Base-by-base conservation (phyloP, 1,140 invertebrate species). In the Trypoxylus dichotomus region DNA sequence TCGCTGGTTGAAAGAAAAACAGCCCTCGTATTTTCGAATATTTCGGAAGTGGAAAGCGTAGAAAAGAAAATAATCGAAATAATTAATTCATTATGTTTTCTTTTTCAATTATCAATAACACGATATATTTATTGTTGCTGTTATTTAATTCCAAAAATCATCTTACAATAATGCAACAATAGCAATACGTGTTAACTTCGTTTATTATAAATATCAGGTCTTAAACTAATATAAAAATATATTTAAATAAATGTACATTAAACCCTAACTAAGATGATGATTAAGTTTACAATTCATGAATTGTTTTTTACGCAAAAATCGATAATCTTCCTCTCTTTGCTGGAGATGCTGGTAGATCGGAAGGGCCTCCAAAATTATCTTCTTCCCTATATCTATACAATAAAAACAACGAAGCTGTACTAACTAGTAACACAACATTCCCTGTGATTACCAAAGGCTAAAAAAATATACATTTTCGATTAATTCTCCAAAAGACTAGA, bases 321-420 rank as follows among this genome's bases (percentile, higher is more conserved):
- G 72, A 41, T 21, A 41, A 7, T n/a, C 72, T 19, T 74, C 72
- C 41, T 41, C 15, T 74, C 21, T 74, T 74, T 37, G 32, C 41
- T 37, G 32, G 72, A 19, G 13, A 5, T 6, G 11, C 19, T 42
- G n/a, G 72, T 13, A 41, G 32, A 11, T 21, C 32, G 5, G 32
- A 10, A n/a, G 41, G 41, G 7, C 27, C 24, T 25, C 15, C 25
- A 11, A 27, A 29, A 27, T 75, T 11, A 3, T 75, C 43, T 8
- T 75, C 74, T 75, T 54, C 74, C 21, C 21, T 76, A 54, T 63
- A 76, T 24, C 60, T 24, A 63, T 76, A 76, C 7, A 76, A 13
- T 24, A 76, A 37, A 24, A 76, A 76, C n/a, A 63, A 24, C 7
- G 75, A 41, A 37, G 24, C 60, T 27, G 54, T 68, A 32, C 54